These are phyloP conservation scores for Stratiolaelaps scimitus DNA, from an alignment of 1,140 invertebrate genomes.

Conservation along the genomic window DNA sequence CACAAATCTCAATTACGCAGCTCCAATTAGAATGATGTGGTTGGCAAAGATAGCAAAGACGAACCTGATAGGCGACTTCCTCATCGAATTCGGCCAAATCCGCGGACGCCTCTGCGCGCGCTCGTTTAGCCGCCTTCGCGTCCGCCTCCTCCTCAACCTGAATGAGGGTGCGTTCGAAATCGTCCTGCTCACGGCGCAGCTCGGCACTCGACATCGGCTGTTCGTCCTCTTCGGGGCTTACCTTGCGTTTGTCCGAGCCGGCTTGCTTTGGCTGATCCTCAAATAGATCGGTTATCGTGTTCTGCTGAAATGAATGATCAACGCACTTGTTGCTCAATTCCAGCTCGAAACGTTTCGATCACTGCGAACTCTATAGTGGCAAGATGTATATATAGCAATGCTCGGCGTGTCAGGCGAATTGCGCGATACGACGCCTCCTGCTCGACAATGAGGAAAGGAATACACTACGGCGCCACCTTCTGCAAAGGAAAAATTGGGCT, in stretches of 20 bases:
- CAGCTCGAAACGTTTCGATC: neutral
- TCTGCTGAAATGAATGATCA: constrained; percentile 22
- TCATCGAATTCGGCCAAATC: constrained; percentile 94
- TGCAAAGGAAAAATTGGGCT: neutral
- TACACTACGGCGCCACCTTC: too few species aligned
- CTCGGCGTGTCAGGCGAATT: too few species aligned
- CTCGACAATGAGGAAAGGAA: too few species aligned
- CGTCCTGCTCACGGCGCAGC: constrained; percentile 41
- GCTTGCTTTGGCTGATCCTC: constrained; percentile 55
- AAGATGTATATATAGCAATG: too few species aligned
- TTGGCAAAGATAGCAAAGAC: neutral
- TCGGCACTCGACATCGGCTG: constrained; percentile 50
- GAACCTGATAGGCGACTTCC: constrained; percentile 60
- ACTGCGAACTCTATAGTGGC: too few species aligned
- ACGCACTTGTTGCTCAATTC: constrained; percentile 20
- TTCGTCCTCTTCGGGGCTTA: constrained; percentile 51
- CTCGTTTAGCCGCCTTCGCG: constrained; percentile 72
- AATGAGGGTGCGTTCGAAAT: constrained; percentile 53
- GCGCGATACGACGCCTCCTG: neutral
- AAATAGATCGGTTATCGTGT: constrained; percentile 11
- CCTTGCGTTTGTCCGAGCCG: constrained; percentile 65
- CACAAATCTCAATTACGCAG: neutral
- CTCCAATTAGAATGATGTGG: neutral
- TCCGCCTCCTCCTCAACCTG: constrained; percentile 89
- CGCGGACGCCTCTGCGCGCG: constrained; percentile 78